These are phyloP conservation scores for Buteo buteo DNA, from an alignment of 2,113 vertebrate genomes.

Conservation along the genomic window DNA sequence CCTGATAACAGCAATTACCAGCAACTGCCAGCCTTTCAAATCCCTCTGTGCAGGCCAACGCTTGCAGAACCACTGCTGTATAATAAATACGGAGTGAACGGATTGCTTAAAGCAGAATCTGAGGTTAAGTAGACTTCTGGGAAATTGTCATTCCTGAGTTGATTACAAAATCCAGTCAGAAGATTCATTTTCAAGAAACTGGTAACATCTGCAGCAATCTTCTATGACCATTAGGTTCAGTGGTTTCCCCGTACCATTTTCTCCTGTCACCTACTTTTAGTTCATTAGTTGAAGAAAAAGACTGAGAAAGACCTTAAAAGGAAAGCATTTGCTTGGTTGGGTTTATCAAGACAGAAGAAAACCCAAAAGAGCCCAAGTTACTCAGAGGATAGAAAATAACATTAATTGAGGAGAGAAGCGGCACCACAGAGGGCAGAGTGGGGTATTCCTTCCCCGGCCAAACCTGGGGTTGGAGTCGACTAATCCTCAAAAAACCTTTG, in stretches of 20 bases:
- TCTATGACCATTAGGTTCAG: not conserved
- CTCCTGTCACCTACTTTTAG: not conserved
- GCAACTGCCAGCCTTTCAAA: not conserved
- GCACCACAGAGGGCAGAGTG: not conserved
- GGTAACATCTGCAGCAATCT: not conserved
- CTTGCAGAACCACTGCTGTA: not conserved
- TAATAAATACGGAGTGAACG: not conserved
- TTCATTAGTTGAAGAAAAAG: not conserved
- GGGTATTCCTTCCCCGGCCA: not conserved
- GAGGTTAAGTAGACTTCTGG: not conserved
- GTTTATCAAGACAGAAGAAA: not conserved
- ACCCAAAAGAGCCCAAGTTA: not conserved
- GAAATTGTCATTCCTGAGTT: not conserved
- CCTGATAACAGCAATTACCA: not conserved
- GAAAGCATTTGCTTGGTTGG: not conserved
- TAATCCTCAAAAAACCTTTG: not conserved
- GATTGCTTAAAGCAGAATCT: not conserved
- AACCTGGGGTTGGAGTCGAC: not conserved
- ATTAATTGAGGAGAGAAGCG: not conserved
- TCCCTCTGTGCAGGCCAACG: not conserved
- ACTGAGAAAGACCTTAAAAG: not conserved
- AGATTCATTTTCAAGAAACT: not conserved
- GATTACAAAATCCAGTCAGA: slow-evolving; percentile 1
- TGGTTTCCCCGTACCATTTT: not conserved
- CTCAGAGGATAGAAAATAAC: not conserved